Evolutionary conservation across 2,888 invertebrate genomes (phyloP).

Genomic region (Eristalis pertinax): DNA sequence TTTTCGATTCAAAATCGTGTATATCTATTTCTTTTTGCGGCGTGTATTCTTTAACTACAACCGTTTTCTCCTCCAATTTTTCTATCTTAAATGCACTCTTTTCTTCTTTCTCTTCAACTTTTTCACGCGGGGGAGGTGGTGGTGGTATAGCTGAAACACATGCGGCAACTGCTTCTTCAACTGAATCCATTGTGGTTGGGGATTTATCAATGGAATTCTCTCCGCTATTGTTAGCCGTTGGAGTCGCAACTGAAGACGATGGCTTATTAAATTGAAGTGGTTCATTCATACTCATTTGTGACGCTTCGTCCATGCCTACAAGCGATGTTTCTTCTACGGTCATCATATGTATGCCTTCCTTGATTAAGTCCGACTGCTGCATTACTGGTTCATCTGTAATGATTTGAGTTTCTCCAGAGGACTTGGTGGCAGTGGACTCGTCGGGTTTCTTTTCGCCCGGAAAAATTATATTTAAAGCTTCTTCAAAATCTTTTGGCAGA

Average conservation of each 20-base stretch:
- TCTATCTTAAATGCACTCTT: conserved; percentile 5
- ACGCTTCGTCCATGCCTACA: conserved; percentile 75
- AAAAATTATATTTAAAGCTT: conserved; percentile 84
- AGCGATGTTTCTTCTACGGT: conserved; percentile 78
- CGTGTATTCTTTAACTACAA: conserved; percentile 10
- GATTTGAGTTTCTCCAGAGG: conserved; percentile 75
- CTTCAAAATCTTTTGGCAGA: conserved; percentile 84
- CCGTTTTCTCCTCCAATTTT: not conserved
- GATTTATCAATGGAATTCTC: conserved; percentile 63
- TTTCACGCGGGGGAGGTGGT: conserved; percentile 71
- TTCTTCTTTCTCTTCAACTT: conserved; percentile 33
- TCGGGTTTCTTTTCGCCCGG: conserved; percentile 82
- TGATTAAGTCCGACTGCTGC: conserved; percentile 78
- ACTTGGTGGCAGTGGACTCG: conserved; percentile 73
- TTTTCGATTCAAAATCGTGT: conserved; percentile 75
- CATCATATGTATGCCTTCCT: conserved; percentile 79
- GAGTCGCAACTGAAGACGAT: conserved; percentile 45
- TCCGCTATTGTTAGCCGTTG: conserved; percentile 44
- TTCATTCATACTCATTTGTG: conserved; percentile 76
- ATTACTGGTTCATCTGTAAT: conserved; percentile 77
- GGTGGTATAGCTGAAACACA: conserved; percentile 68
- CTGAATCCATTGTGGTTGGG: conserved; percentile 26
- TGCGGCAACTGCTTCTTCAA: conserved; percentile 46
- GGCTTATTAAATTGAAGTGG: conserved; percentile 76
- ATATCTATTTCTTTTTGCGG: conserved; percentile 8